These are phyloP conservation scores for Drosophila arizonae DNA, from an alignment of 1,140 invertebrate species.

Conservation along the genomic window DNA sequence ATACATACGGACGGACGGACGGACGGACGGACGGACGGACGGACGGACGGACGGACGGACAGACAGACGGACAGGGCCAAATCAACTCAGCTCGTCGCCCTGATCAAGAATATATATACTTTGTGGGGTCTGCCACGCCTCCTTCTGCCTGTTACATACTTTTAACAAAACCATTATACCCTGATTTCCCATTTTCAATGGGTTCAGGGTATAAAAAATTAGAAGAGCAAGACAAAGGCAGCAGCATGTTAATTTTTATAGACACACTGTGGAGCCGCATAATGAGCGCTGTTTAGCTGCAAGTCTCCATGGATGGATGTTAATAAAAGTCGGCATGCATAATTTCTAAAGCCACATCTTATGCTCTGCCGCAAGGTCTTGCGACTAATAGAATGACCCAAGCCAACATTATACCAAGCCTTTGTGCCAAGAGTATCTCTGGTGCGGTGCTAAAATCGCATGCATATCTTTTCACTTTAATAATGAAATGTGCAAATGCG, in stretches of 20 bases:
- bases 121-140: too few species aligned
- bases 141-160: too few species aligned
- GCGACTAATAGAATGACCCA: background rate
- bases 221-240: constrained; percentile 28
- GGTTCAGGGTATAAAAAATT: too few species aligned
- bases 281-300: constrained; percentile 66
- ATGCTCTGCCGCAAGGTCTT: background rate
- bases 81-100: too few species aligned
- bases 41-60: too few species aligned
- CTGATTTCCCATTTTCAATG: too few species aligned
- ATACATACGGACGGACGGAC: too few species aligned
- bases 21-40: too few species aligned
- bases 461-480: constrained; percentile 25
- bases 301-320: constrained; percentile 62
- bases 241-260: constrained; percentile 73
- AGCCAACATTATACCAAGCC: background rate
- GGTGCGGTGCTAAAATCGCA: constrained; percentile 5
- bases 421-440: constrained; percentile 3
- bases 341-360: constrained; percentile 39
- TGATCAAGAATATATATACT: too few species aligned
- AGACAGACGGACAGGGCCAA: too few species aligned
- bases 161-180: too few species aligned
- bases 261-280: constrained; percentile 50
- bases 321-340: constrained; percentile 66
- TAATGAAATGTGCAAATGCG: constrained; percentile 74